These are phyloP conservation scores for Cinclus cinclus DNA, from an alignment of 2,113 vertebrate species.

Conservation along the genomic window DNA sequence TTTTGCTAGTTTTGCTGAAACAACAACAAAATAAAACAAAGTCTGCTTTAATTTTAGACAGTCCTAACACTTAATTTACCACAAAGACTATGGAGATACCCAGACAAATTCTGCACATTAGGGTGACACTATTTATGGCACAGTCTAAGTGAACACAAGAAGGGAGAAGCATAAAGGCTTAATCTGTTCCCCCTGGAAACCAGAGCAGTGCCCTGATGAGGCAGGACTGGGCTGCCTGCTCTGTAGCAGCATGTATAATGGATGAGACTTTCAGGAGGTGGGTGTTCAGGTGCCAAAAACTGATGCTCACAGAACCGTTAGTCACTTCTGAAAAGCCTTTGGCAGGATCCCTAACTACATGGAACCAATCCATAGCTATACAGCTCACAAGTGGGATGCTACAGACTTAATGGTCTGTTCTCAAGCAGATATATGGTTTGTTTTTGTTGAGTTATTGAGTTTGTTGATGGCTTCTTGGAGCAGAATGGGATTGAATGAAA, in stretches of 20 bases:
- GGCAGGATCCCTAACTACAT: conserved; percentile 56
- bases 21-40: not conserved
- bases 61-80: not conserved
- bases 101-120: not conserved
- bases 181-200: conserved; percentile 32
- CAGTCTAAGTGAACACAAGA: not conserved
- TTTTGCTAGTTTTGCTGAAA: not conserved
- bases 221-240: conserved; percentile 13
- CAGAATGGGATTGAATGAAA: conserved; percentile 56
- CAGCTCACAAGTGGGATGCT: conserved; percentile 38
- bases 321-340: conserved; percentile 61
- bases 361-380: conserved; percentile 52
- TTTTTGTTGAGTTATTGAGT: conserved; percentile 63
- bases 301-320: conserved; percentile 61
- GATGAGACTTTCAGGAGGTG: conserved; percentile 54
- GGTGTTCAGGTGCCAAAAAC: conserved; percentile 53
- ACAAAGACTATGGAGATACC: not conserved
- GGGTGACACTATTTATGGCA: not conserved
- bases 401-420: conserved; percentile 57
- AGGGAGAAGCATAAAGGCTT: not conserved
- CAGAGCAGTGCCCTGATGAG: not conserved
- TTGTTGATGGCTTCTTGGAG: conserved; percentile 62
- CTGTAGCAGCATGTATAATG: conserved; percentile 55
- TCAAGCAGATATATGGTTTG: conserved; percentile 60
- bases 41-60: not conserved